Evolutionary conservation across 2,888 invertebrate species (phyloP), one percentile per base, ranked within the genome.

Genomic region (Linnaemya tessellans): DNA sequence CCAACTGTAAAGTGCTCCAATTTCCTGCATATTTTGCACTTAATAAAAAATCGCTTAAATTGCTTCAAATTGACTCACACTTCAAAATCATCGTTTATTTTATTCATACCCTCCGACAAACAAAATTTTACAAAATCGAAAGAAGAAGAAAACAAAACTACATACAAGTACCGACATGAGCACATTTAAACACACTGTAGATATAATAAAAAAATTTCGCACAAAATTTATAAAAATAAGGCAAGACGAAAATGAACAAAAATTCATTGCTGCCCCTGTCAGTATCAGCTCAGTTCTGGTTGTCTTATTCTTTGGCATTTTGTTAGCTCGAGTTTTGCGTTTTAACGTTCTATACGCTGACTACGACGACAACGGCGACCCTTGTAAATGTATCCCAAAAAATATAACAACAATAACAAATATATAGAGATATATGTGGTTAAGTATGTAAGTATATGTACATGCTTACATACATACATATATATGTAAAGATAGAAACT

Each of bases 301-400:
- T 88, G 91, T 91, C 91, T 91, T 91, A 89, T 88, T 90, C 90
- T 89, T 89, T 91, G 91, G 90, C 91, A 91, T 90, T 90, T 90
- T 90, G 89, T 89, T 90, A 75, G 85, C 75, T 85, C 46, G 82
- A 85, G 89, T 90, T 89, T 90, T 90, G 89, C 84, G 86, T 87
- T 90, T 89, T 90, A 89, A 89, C 80, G 85, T 87, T 86, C 80
- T 70, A 84, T 74, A 80, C 70, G 60, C 64, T 79, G 60, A 67
- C 43, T 68, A 54, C 67, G 67, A 67, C 58, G 60, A 64, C 73
- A 62, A 67, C 64, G 46, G 22, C 84, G 84, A 82, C 85, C 85
- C 85, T 85, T 85, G 85, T 80, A 82, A 75, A 75, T 80, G 75
- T 82, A 85, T 82, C 70, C 79, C 30, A 65, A 80, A 80, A 79